Conservation (phyloP, 2,888 invertebrate genomes). For the Lottia scabra region DNA sequence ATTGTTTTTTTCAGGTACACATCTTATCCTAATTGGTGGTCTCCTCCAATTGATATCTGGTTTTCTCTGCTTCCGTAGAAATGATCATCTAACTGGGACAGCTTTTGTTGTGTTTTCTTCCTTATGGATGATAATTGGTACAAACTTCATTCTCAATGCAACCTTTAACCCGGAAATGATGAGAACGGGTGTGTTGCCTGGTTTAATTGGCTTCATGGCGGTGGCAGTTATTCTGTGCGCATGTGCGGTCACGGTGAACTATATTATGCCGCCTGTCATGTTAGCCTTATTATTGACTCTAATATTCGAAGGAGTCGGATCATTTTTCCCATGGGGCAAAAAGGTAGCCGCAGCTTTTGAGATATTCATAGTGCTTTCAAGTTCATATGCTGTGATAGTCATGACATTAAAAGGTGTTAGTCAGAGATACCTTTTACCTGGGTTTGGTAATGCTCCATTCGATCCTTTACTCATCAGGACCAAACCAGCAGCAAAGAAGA, state of each 20-base stretch:
- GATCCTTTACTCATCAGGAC: slow-evolving; percentile 44
- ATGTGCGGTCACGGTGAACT: slow-evolving; percentile 47
- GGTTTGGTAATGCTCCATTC: slow-evolving; percentile 48
- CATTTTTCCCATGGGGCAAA: slow-evolving; percentile 43
- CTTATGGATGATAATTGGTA: slow-evolving; percentile 45
- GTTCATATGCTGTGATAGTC: slow-evolving; percentile 46
- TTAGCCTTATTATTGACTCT: slow-evolving; percentile 42
- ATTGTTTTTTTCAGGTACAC: slow-evolving; percentile 32
- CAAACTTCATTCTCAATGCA: slow-evolving; percentile 35
- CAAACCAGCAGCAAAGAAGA: slow-evolving; percentile 30
- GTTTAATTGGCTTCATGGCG: slow-evolving; percentile 43
- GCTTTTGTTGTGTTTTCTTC: slow-evolving; percentile 46
- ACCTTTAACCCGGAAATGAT: slow-evolving; percentile 25
- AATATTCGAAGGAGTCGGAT: slow-evolving; percentile 46
- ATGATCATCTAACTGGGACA: slow-evolving; percentile 49
- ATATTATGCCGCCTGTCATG: slow-evolving; percentile 48
- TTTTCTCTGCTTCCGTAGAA: slow-evolving; percentile 42
- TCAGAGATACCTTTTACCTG: slow-evolving; percentile 49
- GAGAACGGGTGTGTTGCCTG: slow-evolving; percentile 35
- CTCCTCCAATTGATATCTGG: slow-evolving; percentile 43
- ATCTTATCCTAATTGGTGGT: slow-evolving; percentile 47
- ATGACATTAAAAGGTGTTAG: slow-evolving; percentile 52
- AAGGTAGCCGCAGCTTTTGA: slow-evolving; percentile 49
- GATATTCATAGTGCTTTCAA: slow-evolving; percentile 43
- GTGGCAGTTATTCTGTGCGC: slow-evolving; percentile 41